Evolutionary conservation across 2,888 invertebrate species (phyloP).

Genomic region (Cryptops parisi): DNA sequence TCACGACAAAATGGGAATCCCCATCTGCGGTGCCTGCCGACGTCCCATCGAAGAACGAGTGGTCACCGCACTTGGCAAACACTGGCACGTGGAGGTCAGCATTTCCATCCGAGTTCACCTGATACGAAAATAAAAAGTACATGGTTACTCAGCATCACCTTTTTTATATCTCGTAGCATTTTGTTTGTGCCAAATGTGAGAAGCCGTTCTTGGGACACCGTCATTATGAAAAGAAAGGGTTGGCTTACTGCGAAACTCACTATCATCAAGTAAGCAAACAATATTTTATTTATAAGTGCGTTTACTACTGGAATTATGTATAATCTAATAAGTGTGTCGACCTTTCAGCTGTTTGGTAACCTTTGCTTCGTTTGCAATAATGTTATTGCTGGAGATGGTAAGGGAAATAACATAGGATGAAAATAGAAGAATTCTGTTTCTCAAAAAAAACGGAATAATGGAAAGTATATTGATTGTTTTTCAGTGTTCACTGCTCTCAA

Average conservation of each 20-base stretch:
- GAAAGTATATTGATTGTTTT: background rate
- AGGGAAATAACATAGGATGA: conserved; percentile 26
- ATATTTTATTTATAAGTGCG: conserved; percentile 9
- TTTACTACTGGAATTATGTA: background rate
- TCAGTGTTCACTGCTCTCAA: conserved; percentile 93
- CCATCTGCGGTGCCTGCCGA: conserved; percentile 99
- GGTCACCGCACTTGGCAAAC: conserved; percentile 93
- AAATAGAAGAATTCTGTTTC: background rate
- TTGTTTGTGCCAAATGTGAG: conserved; percentile 99
- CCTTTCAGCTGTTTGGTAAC: conserved; percentile 84
- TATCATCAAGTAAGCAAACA: conserved; percentile 51
- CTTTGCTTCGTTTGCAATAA: conserved; percentile 98
- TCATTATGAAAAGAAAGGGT: conserved; percentile 95
- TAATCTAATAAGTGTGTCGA: background rate
- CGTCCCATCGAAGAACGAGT: conserved; percentile 98
- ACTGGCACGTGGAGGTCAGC: conserved; percentile 91
- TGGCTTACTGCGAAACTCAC: conserved; percentile 98
- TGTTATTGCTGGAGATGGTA: conserved; percentile 94
- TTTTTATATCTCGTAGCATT: conserved; percentile 80
- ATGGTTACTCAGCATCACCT: too few relatives aligned
- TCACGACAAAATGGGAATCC: conserved; percentile 99
- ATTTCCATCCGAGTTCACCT: background rate
- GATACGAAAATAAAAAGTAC: too few relatives aligned
- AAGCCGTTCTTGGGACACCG: conserved; percentile 98
- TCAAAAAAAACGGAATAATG: too few relatives aligned